Conservation (phyloP, 2,113 vertebrate genomes). For the Silurus meridionalis region DNA sequence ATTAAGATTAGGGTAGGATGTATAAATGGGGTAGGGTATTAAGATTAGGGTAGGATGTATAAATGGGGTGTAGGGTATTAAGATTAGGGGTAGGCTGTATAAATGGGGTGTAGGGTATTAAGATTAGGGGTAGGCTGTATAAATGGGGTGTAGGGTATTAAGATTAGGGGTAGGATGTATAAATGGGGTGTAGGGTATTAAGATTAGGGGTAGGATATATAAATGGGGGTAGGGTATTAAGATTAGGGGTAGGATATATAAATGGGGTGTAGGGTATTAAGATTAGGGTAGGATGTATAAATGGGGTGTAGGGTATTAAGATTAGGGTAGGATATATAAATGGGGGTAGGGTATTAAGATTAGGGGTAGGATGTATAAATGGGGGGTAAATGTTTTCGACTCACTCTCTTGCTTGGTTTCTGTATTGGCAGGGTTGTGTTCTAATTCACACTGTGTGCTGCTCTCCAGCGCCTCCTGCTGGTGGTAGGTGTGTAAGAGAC, state of each 20-base stretch:
- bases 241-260: not conserved
- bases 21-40: not conserved
- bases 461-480: conserved; percentile 69
- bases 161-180: not conserved
- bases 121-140: not conserved
- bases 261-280: not conserved
- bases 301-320: not conserved
- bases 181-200: not conserved
- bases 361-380: no score
- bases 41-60: not conserved
- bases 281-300: not conserved
- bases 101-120: not conserved
- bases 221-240: not conserved
- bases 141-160: not conserved
- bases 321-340: not conserved
- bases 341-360: not conserved
- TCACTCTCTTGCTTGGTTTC: conserved; percentile 62
- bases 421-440: conserved; percentile 49
- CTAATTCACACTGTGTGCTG: conserved; percentile 44
- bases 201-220: not conserved
- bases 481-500: conserved; percentile 66
- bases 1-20: not conserved
- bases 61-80: not conserved
- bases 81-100: not conserved
- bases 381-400: conserved; percentile 12